Base-by-base conservation (phyloP, 2,113 vertebrate genomes). In the Tetrax tetrax region DNA sequence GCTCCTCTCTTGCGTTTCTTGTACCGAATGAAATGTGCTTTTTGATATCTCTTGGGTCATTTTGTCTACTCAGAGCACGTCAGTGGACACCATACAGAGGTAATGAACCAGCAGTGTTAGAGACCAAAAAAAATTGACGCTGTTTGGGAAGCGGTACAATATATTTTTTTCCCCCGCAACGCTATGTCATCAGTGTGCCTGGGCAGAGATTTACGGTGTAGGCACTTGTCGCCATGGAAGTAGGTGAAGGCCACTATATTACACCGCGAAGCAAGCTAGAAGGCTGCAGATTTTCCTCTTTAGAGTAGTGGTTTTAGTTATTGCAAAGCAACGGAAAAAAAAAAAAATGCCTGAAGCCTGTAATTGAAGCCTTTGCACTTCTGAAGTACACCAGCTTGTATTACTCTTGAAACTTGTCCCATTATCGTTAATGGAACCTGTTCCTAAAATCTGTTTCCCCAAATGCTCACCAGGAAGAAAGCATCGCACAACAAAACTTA, bases 391-490 rank as follows among this genome's bases (percentile, higher is more conserved):
- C 51, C 94, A 93, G 94, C 68, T 93, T 96, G 88, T 66, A 68
- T 89, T 87, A 75, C 83, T 87, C 96, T 69, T 65, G 89, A 89
- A 94, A 64, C 48, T 89, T 84, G 69, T 75, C 69, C 86, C 35
- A 13, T 94, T 94, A 87, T 75, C 90, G 83, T 80, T 96, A 94
- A 89, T 92, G 76, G 85, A 95, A 96, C 83, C 86, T 95, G 92
- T 78, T 93, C 92, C n/a, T 68, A 81, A 94, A 95, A 93, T 95
- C 93, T 96, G 83, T 83, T 96, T 84, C 38, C 43, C 76, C 96
- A 96, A 92, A 95, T 92, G 92, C 56, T 95, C 78, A 64, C 41
- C 43, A 83, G 88, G 93, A 81, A 37, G 68, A 75, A 81, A 89
- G 57, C 72, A 68, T 60, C 3, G 0, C 63, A 50, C 38, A 64